phyloP scores from a whole-genome alignment of 2,797 vertebrate genomes.

The Eulemur rubriventer region DNA sequence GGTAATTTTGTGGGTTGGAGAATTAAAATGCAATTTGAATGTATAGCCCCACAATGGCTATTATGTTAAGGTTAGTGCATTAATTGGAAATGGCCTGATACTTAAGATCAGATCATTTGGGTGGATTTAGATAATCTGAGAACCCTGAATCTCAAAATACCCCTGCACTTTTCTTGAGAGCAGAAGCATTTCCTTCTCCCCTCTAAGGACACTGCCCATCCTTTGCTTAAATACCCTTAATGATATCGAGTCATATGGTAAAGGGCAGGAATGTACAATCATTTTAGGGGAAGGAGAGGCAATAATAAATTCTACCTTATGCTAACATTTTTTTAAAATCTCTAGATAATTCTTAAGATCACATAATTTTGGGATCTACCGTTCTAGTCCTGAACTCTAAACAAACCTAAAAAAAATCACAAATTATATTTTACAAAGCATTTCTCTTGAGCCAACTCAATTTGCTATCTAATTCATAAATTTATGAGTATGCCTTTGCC shows the following conservation, averaged over 20 bases:
- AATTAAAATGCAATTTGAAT: background rate
- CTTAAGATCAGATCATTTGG: background rate
- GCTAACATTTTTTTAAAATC: background rate
- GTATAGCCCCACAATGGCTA: background rate
- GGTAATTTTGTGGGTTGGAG: background rate
- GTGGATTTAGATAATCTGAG: background rate
- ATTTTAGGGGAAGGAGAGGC: background rate
- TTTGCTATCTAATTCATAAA: constrained; percentile 76
- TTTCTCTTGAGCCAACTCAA: constrained; percentile 59
- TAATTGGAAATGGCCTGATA: background rate
- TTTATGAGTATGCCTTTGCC: constrained; percentile 70
- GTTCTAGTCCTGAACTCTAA: constrained; percentile 66
- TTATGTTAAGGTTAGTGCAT: background rate
- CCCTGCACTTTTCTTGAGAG: background rate
- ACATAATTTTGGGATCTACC: background rate
- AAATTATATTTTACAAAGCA: constrained; percentile 68
- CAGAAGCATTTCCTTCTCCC: background rate
- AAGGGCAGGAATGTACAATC: background rate
- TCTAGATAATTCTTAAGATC: background rate
- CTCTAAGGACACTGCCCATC: background rate
- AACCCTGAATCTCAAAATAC: too few relatives aligned
- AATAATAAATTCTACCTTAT: background rate
- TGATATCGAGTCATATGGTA: background rate
- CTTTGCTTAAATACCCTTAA: background rate
- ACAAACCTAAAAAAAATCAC: constrained; percentile 50